Conservation (phyloP, 2,797 vertebrate species). For the Phrynocephalus guinanensis region DNA sequence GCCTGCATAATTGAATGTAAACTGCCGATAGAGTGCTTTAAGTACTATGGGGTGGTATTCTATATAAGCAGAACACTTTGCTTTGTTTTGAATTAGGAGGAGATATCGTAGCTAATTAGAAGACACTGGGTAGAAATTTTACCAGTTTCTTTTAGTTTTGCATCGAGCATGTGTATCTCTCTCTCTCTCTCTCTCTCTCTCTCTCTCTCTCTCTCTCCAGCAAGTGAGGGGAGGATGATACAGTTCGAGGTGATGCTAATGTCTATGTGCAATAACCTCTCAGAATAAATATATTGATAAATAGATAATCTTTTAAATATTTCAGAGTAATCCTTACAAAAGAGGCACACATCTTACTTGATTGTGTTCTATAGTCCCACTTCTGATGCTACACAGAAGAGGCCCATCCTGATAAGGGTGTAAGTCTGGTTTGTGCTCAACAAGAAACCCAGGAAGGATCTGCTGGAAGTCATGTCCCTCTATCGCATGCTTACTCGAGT, state of each 20-base stretch:
- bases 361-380: neutral
- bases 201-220: too few species aligned
- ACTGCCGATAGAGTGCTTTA: too few species aligned
- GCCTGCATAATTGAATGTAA: too few species aligned
- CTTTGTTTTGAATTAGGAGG: neutral
- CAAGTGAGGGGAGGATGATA: too few species aligned
- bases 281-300: slow-evolving; percentile 1
- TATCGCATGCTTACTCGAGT: slow-evolving; percentile 86
- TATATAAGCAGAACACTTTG: too few species aligned
- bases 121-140: too few species aligned
- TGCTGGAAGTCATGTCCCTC: neutral
- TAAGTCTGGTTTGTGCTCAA: neutral
- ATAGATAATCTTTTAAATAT: slow-evolving; percentile 6
- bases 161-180: too few species aligned
- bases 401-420: neutral
- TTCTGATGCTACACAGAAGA: neutral
- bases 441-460: neutral
- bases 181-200: too few species aligned
- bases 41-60: too few species aligned
- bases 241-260: neutral
- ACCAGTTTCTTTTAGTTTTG: too few species aligned
- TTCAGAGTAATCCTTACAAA: neutral
- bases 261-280: neutral
- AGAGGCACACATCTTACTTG: neutral
- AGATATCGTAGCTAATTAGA: too few species aligned